Conservation (phyloP, 2,888 invertebrate genomes). For the Calameuta idolon region DNA sequence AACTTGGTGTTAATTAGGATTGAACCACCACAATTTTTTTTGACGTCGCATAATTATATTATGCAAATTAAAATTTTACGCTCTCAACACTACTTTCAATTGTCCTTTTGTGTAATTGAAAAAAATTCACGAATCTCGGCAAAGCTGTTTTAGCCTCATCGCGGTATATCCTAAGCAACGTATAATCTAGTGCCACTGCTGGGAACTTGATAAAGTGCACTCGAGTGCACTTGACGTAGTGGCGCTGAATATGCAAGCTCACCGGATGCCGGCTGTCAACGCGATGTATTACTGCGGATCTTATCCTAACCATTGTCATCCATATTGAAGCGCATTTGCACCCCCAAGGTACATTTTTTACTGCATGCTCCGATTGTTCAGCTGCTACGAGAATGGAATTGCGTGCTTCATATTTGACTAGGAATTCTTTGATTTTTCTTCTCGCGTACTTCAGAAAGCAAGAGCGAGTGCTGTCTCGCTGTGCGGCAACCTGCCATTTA, state of each 20-base stretch:
- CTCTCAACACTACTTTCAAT: neutral
- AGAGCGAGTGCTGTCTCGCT: no score
- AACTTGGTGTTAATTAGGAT: neutral
- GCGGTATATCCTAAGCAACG: neutral
- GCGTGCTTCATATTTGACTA: neutral
- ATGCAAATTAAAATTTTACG: neutral
- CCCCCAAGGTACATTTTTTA: slow-evolving; percentile 44
- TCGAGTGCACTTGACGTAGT: slow-evolving; percentile 54
- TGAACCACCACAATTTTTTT: neutral
- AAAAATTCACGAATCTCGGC: neutral
- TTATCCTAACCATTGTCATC: slow-evolving; percentile 57
- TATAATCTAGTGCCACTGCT: neutral
- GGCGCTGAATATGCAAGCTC: slow-evolving; percentile 62
- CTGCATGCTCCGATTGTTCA: neutral
- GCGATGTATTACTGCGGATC: slow-evolving; percentile 64
- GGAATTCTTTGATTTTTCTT: neutral
- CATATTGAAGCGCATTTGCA: slow-evolving; percentile 56
- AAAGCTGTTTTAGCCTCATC: neutral
- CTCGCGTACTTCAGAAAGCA: neutral
- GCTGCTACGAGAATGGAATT: neutral
- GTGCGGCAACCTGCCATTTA: no score
- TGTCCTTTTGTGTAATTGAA: neutral
- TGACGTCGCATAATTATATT: neutral
- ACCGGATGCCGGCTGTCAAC: slow-evolving; percentile 62
- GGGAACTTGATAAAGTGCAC: slow-evolving; percentile 56